These are phyloP conservation scores for Drosophila sulfurigaster DNA, from an alignment of 1,140 invertebrate species.

Conservation along the genomic window DNA sequence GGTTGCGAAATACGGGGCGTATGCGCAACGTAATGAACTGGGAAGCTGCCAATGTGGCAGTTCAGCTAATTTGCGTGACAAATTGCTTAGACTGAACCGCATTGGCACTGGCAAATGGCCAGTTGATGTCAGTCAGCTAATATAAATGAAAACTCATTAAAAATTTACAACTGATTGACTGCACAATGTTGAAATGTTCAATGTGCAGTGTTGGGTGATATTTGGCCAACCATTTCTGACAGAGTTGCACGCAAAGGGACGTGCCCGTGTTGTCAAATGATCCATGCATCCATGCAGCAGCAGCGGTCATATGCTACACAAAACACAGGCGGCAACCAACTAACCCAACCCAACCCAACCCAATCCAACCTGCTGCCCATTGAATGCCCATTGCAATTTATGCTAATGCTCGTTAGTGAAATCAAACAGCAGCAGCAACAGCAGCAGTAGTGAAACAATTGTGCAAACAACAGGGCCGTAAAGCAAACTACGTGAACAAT, in stretches of 20 bases:
- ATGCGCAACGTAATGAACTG: conserved; percentile 35
- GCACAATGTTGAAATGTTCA: conserved; percentile 52
- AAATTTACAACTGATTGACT: conserved; percentile 83
- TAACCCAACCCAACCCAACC: background rate
- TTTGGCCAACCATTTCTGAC: conserved; percentile 25
- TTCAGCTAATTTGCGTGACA: conserved; percentile 75
- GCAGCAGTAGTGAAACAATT: conserved; percentile 63
- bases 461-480: conserved; percentile 78
- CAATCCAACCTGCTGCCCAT: background rate
- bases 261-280: conserved; percentile 57
- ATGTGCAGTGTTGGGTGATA: background rate
- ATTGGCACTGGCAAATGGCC: conserved; percentile 26
- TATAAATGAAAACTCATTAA: conserved; percentile 81
- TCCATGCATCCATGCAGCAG: conserved; percentile 61
- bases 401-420: conserved; percentile 82
- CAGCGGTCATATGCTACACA: conserved; percentile 41
- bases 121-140: conserved; percentile 49
- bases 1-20: conserved; percentile 28
- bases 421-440: conserved; percentile 66
- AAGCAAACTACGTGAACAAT: conserved; percentile 67
- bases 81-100: conserved; percentile 60
- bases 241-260: conserved; percentile 12
- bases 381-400: conserved; percentile 63
- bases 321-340: background rate
- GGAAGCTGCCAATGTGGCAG: background rate